Evolutionary conservation across 2,797 vertebrate species (phyloP), one percentile per base, ranked within the genome.

Genomic region (Gymnopithys bicolor): DNA sequence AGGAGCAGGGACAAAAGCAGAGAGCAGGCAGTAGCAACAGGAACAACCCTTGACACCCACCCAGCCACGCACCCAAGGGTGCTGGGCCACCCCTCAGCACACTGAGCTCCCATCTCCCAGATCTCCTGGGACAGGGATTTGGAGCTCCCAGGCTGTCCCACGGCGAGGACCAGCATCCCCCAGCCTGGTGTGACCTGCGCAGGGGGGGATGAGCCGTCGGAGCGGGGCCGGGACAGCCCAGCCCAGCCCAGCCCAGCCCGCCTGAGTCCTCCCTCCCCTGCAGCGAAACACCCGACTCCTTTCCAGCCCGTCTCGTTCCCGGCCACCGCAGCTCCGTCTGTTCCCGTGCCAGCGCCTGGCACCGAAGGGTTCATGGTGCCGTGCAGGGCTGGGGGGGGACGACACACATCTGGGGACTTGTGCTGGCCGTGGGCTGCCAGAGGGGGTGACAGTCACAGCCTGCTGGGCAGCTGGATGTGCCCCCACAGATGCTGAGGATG

Each of bases 261-360:
- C 58, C 67, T 3, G 70, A 30, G 25, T 11, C 77, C 86, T 53
- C 90, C 90, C 74, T 86, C 1, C 90, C 80, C 89, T 33, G 74
- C 63, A 43, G 86, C n/a, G 0, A 45, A 93, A 84, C 85, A 33
- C 63, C 27, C 27, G 1, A 21, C 88, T 75, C 39, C 62, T 66
- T 86, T 73, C 90, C 88, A 78, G 80, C 84, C 73, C 4, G 5
- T 64, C 93, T 73, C 10, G n/a, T 81, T 94, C 92, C 80, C 1
- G 30, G 89, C 58, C 88, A 81, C 53, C 1, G 9, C 77, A 81
- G 66, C 37, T 33, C 39, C 1, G 2, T 88, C 83, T 95, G 90
- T 81, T 95, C 93, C 73, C 18, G 11, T 68, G 90, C 90, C 96
- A 95, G 85, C 7, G 0, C 88, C 90, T 51, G 90, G 66, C 83